Percentiles rank a stretch among this genome's conserved stretches.
These are phyloP conservation scores for Sebastes aleutianus DNA, from an alignment of 2,797 vertebrate species.

Conservation along the genomic window DNA sequence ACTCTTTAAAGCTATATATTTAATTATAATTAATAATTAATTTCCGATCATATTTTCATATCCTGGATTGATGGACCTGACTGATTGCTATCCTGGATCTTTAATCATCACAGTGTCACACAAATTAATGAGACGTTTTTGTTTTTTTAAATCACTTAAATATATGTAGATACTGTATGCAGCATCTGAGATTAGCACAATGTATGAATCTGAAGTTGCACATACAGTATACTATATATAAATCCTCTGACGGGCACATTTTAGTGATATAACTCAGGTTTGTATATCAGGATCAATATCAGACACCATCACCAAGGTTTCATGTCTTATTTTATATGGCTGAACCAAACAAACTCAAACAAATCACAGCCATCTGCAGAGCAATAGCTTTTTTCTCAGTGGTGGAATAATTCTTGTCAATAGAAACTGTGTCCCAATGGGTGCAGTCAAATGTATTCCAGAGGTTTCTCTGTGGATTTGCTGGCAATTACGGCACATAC, in stretches of 20 bases:
- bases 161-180: neutral
- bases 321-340: neutral
- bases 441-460: neutral
- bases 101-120: constrained; percentile 5
- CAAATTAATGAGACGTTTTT: neutral
- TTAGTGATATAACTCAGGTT: neutral
- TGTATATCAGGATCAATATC: neutral
- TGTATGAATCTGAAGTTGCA: neutral
- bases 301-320: neutral
- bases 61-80: neutral
- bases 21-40: no score
- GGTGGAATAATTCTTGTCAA: neutral
- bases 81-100: neutral
- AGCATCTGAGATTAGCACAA: neutral
- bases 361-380: neutral
- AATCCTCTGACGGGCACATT: neutral
- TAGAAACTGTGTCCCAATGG: neutral
- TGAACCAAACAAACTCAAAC: neutral
- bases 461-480: neutral
- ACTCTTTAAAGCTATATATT: neutral
- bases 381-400: neutral
- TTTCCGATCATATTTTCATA: neutral
- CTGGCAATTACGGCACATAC: neutral
- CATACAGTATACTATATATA: neutral
- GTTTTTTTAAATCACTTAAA: neutral